These are phyloP conservation scores for Myoxocephalus aenaeus DNA, from an alignment of 2,797 vertebrate genomes.

Conservation along the genomic window DNA sequence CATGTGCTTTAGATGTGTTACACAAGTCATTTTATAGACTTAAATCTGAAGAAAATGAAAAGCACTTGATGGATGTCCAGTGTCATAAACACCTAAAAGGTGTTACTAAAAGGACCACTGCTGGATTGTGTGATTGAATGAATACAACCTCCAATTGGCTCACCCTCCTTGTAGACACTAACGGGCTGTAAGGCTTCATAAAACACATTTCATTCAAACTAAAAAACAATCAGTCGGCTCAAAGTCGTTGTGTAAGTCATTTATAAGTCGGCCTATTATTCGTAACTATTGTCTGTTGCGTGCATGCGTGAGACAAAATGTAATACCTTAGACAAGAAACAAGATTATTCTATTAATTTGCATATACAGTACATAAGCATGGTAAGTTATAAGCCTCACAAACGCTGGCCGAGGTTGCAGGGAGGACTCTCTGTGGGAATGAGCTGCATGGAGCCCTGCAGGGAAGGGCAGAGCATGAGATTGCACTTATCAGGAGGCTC, in stretches of 20 bases:
- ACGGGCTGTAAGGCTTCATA: not conserved
- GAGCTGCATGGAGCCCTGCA: conserved; percentile 34
- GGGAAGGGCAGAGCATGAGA: conserved; percentile 24
- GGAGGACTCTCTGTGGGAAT: conserved; percentile 30
- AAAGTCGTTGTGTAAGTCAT: not conserved
- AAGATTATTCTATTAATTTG: conserved; percentile 1
- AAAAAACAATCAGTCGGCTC: not conserved
- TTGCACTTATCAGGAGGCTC: conserved; percentile 63
- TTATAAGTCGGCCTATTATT: too few species aligned
- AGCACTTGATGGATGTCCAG: not conserved
- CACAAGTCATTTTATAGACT: not conserved
- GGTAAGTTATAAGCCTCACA: conserved; percentile 13
- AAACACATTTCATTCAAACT: conserved; percentile 1
- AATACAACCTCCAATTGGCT: not conserved
- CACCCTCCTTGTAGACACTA: not conserved
- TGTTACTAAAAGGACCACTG: not conserved
- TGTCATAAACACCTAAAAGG: not conserved
- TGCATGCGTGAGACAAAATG: not conserved
- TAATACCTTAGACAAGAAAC: not conserved
- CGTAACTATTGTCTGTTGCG: not conserved
- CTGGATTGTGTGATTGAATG: not conserved
- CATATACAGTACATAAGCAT: not conserved
- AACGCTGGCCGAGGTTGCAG: not conserved
- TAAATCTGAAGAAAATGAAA: not conserved
- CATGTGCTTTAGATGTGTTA: not conserved